phyloP scores from a whole-genome alignment of 2,888 invertebrate species.

The Bibio marci region DNA sequence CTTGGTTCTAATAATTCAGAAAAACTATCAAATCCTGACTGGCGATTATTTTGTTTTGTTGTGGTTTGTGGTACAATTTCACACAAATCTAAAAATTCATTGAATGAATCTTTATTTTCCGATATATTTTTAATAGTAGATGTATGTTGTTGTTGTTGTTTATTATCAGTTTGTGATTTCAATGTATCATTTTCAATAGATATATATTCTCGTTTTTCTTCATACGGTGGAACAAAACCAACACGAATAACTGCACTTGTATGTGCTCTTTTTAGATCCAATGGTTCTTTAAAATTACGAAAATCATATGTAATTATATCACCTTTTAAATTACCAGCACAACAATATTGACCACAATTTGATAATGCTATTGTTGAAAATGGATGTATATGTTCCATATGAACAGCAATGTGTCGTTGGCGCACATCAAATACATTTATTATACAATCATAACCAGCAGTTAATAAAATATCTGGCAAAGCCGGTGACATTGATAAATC shows the following conservation, averaged over 20 bases:
- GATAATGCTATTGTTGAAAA: constrained; percentile 22
- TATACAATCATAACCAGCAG: constrained; percentile 26
- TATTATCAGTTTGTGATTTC: not conserved
- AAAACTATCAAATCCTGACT: too few relatives aligned
- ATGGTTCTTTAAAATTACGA: constrained; percentile 18
- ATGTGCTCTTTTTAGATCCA: constrained; percentile 19
- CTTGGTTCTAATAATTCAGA: too few relatives aligned
- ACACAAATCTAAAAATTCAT: constrained; percentile 20
- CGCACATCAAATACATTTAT: constrained; percentile 27
- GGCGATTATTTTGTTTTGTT: too few relatives aligned
- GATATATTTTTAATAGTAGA: constrained; percentile 8
- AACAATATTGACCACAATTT: constrained; percentile 24
- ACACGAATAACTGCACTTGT: constrained; percentile 10
- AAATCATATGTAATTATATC: constrained; percentile 24
- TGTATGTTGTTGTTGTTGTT: too few relatives aligned
- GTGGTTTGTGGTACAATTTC: too few relatives aligned
- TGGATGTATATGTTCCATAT: constrained; percentile 18
- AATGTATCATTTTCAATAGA: not conserved
- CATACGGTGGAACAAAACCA: not conserved
- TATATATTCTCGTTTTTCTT: not conserved
- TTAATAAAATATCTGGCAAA: constrained; percentile 20
- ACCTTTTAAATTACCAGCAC: constrained; percentile 26
- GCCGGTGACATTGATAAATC: constrained; percentile 23
- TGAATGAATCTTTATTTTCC: constrained; percentile 23
- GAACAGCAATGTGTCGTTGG: constrained; percentile 17